Base-by-base conservation (phyloP, 2,797 vertebrate genomes). In the Perodicticus potto region DNA sequence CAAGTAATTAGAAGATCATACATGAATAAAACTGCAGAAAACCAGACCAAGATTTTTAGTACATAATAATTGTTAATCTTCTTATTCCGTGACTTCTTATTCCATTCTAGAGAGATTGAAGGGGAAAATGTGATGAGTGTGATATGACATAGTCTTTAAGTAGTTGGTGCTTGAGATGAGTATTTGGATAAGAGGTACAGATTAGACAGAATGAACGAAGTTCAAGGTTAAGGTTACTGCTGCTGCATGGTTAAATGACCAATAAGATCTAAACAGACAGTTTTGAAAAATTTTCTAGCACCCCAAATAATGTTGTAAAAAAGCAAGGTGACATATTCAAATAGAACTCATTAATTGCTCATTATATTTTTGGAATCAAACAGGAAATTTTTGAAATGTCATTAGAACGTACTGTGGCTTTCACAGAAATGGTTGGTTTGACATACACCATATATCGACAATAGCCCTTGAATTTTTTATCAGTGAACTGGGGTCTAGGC, bases 1-100 rank as follows among this genome's bases (percentile, higher is more conserved):
- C 32, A 76, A 89, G 63, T 81, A 97, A 96, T 92, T 94, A 95
- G 89, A 94, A 94, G 72, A 77, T 91, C 55, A 91, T 13, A 8
- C 12, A 73, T 84, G 63, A 89, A 65, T 95, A 77, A 95, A 95
- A 92, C 43, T 82, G 2, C 25, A 84, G 43, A 13, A 16, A 12
- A 77, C 7, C 23, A 91, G 34, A 89, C 23, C 37, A 92, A 87
- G 61, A 34, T 25, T 84, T 93, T 78, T 57, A 81, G 20, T 53
- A 40, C 3, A 34, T 43, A 89, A 93, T 19, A 91, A 86, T 55
- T 73, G 77, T 80, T 83, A 91, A 94, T 72, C 40, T 80, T 81
- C 78, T 34, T 59, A 95, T 89, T 86, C 23, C 14, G 45, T 77
- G 65, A 96, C 94, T 86, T 96, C 40, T 40, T 40, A 40, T 40